Evolutionary conservation across 1,140 invertebrate genomes (phyloP).

Genomic region (Drosophila funebris): DNA sequence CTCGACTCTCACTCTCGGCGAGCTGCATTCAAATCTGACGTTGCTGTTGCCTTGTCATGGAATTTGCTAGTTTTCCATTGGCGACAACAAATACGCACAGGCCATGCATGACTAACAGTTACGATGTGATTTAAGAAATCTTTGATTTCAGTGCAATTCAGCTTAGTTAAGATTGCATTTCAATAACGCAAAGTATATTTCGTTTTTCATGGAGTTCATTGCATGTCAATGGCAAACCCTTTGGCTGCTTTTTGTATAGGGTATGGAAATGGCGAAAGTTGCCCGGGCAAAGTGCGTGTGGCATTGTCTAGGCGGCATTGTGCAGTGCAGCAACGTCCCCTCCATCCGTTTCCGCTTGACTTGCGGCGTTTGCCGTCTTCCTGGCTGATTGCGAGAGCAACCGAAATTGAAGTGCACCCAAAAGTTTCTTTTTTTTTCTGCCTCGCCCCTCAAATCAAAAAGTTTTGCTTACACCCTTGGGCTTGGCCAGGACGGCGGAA

Average conservation of each 20-base stretch:
- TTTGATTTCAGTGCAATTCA: too few species aligned
- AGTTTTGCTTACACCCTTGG: slow-evolving; percentile 58
- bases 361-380: slow-evolving; percentile 66
- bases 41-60: slow-evolving; percentile 29
- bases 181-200: too few species aligned
- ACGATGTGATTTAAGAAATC: not conserved
- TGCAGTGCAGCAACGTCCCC: slow-evolving; percentile 5
- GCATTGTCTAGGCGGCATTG: slow-evolving; percentile 57
- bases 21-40: slow-evolving; percentile 61
- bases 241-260: not conserved
- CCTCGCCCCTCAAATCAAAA: slow-evolving; percentile 62
- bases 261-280: slow-evolving; percentile 55
- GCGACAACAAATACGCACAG: not conserved
- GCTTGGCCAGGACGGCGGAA: not conserved
- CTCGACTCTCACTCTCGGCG: not conserved
- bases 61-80: slow-evolving; percentile 28
- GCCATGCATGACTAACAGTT: not conserved
- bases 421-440: slow-evolving; percentile 57
- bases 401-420: slow-evolving; percentile 75
- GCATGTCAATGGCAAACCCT: not conserved
- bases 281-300: slow-evolving; percentile 59
- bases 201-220: too few species aligned
- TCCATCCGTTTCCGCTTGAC: slow-evolving; percentile 67
- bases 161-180: too few species aligned
- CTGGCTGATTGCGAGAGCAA: slow-evolving; percentile 73